Evolutionary conservation across 1,140 invertebrate species (phyloP), one percentile per base, ranked within the genome.

Genomic region (Tribolium castaneum): DNA sequence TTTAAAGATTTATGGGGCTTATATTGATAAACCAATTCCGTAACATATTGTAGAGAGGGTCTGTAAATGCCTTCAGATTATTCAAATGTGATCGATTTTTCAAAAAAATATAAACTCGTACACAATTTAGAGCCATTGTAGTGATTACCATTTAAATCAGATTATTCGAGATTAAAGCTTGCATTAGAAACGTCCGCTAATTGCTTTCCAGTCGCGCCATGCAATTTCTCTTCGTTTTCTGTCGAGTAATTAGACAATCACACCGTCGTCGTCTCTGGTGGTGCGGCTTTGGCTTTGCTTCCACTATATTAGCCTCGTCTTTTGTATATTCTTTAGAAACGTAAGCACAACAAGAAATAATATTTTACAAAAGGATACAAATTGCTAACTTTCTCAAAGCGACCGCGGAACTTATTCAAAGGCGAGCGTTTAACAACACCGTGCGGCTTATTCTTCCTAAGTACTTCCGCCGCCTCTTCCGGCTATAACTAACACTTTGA

Each of bases 351-450:
- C 51, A 70, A 70, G 39, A 78, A 80, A 78, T 82, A 78, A 82
- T 82, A 80, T 80, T 82, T 80, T 79, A 78, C 73, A 78, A 80
- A 78, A 79, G 73, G 74, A 80, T 81, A 81, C 76, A 81, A 81
- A 80, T 81, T 81, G 76, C 66, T 12, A 76, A 77, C 59, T 80
- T 80, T 81, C 80, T 74, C 72, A 76, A 72, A 77, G 78, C 70
- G 62, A 78, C 70, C 76, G 79, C 79, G 72, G 54, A 78, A 72
- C 76, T 77, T 77, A 72, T 72, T 77, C 73, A 79, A 76, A 79
- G 54, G 78, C 74, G 52, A 54, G 51, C 74, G 70, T 76, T 79
- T 79, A 76, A 76, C 74, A 79, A 79, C 74, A 76, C 73, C 19
- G 52, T 75, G 62, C 72, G 49, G 62, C 66, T 78, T 75, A 72